Evolutionary conservation across 2,113 vertebrate species (phyloP).

Genomic region (Gallinago media): DNA sequence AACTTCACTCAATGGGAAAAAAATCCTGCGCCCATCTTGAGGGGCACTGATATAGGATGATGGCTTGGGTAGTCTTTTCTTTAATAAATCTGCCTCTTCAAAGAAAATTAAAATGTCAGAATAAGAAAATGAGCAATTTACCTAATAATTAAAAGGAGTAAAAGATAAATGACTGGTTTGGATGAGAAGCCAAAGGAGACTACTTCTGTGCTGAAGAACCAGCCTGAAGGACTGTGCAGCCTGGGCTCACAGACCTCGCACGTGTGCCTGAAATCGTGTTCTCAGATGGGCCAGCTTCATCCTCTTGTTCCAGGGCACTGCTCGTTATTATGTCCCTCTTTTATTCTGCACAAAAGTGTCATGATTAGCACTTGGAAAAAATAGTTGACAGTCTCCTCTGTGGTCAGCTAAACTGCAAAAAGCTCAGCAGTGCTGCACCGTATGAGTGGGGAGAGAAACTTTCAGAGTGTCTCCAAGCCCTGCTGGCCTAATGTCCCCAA

Average conservation of each 20-base stretch:
- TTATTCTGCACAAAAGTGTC: slow-evolving; percentile 33
- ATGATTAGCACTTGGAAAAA: slow-evolving; percentile 47
- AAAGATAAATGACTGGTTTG: slow-evolving; percentile 7
- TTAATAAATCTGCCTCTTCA: slow-evolving; percentile 14
- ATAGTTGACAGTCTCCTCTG: slow-evolving; percentile 33
- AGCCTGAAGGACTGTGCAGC: not conserved
- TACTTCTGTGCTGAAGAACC: not conserved
- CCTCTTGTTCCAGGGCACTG: not conserved
- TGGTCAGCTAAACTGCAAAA: slow-evolving; percentile 23
- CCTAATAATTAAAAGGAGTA: not conserved
- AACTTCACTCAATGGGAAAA: slow-evolving; percentile 2
- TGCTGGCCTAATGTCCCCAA: slow-evolving; percentile 45
- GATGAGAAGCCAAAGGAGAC: not conserved
- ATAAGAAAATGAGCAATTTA: slow-evolving; percentile 36
- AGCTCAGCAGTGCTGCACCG: not conserved
- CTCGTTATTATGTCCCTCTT: not conserved
- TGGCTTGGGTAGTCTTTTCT: slow-evolving; percentile 11
- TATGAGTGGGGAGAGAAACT: not conserved
- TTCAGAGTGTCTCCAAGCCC: not conserved
- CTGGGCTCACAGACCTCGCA: not conserved
- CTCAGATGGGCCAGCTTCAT: not conserved
- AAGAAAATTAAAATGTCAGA: slow-evolving; percentile 8
- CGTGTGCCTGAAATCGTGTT: not conserved
- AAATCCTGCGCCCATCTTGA: not conserved
- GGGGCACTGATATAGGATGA: not conserved